Evolutionary conservation across 2,797 vertebrate genomes (phyloP).

Genomic region (Champsocephalus esox): DNA sequence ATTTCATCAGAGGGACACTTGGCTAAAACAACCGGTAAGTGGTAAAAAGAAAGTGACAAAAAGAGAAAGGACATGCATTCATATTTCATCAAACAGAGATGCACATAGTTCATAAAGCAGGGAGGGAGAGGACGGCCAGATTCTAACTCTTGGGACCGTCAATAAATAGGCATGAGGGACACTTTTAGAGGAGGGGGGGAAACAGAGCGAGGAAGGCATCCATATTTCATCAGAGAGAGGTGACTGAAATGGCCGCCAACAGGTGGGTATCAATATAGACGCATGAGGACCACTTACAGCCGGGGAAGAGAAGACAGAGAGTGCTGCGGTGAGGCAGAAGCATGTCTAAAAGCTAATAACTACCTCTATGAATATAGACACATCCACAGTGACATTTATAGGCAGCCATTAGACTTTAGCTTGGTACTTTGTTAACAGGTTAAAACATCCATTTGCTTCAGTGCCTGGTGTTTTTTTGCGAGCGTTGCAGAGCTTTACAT

Average conservation of each 20-base stretch:
- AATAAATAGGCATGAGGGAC: slow-evolving; percentile 72
- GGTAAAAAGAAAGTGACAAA: slow-evolving; percentile 44
- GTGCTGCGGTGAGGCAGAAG: slow-evolving; percentile 46
- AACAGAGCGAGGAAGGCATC: slow-evolving; percentile 43
- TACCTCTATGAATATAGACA: slow-evolving; percentile 68
- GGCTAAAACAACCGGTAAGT: slow-evolving; percentile 64
- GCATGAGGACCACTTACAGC: slow-evolving; percentile 63
- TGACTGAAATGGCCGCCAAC: slow-evolving; percentile 61
- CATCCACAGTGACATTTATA: slow-evolving; percentile 61
- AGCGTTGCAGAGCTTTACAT: slow-evolving; percentile 29
- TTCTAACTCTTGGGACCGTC: slow-evolving; percentile 47
- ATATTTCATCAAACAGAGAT: slow-evolving; percentile 72
- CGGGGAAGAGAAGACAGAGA: slow-evolving; percentile 16
- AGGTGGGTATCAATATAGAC: slow-evolving; percentile 70
- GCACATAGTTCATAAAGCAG: slow-evolving; percentile 61
- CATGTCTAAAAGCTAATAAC: slow-evolving; percentile 73
- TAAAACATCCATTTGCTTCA: slow-evolving; percentile 49
- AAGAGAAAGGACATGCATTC: slow-evolving; percentile 67
- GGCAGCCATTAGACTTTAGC: slow-evolving; percentile 56
- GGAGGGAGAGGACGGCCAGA: slow-evolving; percentile 37
- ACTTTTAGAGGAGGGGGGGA: slow-evolving; percentile 55
- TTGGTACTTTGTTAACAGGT: slow-evolving; percentile 53
- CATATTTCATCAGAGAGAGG: slow-evolving; percentile 71
- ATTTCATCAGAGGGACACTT: slow-evolving; percentile 67
- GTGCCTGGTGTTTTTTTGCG: slow-evolving; percentile 36